Evolutionary conservation across 2,113 vertebrate species (phyloP).

Genomic region (Chunga burmeisteri): DNA sequence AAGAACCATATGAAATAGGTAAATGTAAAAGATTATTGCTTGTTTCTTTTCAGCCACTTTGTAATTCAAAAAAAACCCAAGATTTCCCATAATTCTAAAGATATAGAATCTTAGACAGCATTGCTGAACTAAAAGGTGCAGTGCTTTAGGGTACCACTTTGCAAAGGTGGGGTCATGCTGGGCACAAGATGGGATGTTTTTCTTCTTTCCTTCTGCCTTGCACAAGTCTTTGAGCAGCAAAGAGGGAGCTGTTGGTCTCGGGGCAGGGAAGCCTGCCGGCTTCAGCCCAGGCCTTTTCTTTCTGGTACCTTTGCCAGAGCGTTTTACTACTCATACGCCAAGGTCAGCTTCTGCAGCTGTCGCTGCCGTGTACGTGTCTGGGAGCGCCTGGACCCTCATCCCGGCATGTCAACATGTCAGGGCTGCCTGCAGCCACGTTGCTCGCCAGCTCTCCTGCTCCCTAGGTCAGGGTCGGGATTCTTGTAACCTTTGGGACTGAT

Average conservation of each 20-base stretch:
- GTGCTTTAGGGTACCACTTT: not conserved
- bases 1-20: not conserved
- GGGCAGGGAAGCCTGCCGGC: not conserved
- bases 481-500: not conserved
- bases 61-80: not conserved
- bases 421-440: accelerated
- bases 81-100: not conserved
- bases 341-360: not conserved
- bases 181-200: not conserved
- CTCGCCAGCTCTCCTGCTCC: not conserved
- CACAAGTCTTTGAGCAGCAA: not conserved
- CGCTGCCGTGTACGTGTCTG: accelerated
- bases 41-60: not conserved
- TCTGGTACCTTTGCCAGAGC: accelerated
- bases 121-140: not conserved
- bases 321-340: not conserved
- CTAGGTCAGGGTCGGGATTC: not conserved
- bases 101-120: accelerated
- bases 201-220: not conserved
- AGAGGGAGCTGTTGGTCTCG: not conserved
- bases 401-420: accelerated
- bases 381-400: not conserved
- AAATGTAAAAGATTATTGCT: not conserved
- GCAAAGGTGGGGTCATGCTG: too few species aligned
- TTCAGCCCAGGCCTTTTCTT: not conserved